These are phyloP conservation scores for Charanyca ferruginea DNA, from an alignment of 2,888 invertebrate species.

Conservation along the genomic window DNA sequence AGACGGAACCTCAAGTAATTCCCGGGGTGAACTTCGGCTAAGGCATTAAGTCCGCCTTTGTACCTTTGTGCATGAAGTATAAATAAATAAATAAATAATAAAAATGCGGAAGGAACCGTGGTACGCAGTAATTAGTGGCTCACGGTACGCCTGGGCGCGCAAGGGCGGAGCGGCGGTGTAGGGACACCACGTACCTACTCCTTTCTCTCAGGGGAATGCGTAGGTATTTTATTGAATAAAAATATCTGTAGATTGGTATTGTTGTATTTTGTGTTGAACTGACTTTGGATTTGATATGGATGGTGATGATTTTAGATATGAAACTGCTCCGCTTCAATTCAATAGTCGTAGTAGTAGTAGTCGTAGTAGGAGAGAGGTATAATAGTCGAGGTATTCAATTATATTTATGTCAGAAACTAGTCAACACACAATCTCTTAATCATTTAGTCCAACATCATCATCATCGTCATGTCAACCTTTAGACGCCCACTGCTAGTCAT, in stretches of 20 bases:
- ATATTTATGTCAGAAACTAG: no score
- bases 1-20: constrained; percentile 70
- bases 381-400: no score
- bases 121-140: constrained; percentile 86
- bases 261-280: constrained; percentile 2
- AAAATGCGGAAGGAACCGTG: constrained; percentile 79
- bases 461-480: no score
- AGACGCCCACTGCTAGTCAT: no score
- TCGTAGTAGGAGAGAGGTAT: no score
- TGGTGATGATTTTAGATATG: background rate
- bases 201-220: constrained; percentile 42
- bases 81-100: no score
- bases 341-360: no score
- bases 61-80: no score
- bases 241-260: constrained; percentile 6
- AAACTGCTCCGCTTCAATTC: no score
- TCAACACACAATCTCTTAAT: no score
- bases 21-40: constrained; percentile 77
- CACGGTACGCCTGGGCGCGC: constrained; percentile 65
- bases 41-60: no score
- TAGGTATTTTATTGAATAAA: constrained; percentile 33
- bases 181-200: constrained; percentile 43
- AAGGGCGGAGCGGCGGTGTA: constrained; percentile 49
- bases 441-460: no score
- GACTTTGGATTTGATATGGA: constrained; percentile 1